Conservation (phyloP, 1,140 invertebrate genomes). For the Bombus vancouverensis region DNA sequence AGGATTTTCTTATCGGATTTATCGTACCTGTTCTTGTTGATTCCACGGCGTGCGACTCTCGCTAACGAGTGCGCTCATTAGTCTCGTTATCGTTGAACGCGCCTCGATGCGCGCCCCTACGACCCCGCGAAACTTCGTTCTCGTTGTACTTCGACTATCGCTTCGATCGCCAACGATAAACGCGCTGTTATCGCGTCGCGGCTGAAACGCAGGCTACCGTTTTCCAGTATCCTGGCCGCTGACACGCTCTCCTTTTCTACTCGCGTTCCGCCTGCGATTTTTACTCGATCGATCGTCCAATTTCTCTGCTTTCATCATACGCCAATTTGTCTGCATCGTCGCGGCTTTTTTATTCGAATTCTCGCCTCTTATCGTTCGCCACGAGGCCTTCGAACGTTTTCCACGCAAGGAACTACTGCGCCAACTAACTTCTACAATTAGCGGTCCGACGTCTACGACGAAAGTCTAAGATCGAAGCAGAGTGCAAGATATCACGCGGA, state of each 20-base stretch:
- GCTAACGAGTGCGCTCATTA: constrained; percentile 22
- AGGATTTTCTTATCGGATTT: constrained; percentile 16
- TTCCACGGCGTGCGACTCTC: not conserved
- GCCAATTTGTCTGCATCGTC: too few species aligned
- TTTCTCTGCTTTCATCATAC: not conserved
- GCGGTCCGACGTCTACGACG: too few species aligned
- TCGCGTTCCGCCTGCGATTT: not conserved
- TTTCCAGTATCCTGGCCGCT: not conserved
- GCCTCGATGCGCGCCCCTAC: not conserved
- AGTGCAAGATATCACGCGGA: too few species aligned
- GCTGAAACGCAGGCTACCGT: not conserved
- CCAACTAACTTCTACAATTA: too few species aligned
- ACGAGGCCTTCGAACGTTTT: too few species aligned
- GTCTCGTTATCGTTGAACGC: constrained; percentile 1
- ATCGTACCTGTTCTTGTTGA: constrained; percentile 1
- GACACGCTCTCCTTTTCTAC: too few species aligned
- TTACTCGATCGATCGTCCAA: not conserved
- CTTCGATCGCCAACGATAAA: not conserved
- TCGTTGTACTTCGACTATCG: not conserved
- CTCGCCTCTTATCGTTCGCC: too few species aligned
- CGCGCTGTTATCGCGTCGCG: not conserved
- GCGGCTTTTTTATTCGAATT: too few species aligned
- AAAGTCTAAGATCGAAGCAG: too few species aligned
- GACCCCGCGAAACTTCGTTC: not conserved
- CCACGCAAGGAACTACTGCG: too few species aligned